Conservation (phyloP, 2,797 vertebrate species). For the Furcifer pardalis region DNA sequence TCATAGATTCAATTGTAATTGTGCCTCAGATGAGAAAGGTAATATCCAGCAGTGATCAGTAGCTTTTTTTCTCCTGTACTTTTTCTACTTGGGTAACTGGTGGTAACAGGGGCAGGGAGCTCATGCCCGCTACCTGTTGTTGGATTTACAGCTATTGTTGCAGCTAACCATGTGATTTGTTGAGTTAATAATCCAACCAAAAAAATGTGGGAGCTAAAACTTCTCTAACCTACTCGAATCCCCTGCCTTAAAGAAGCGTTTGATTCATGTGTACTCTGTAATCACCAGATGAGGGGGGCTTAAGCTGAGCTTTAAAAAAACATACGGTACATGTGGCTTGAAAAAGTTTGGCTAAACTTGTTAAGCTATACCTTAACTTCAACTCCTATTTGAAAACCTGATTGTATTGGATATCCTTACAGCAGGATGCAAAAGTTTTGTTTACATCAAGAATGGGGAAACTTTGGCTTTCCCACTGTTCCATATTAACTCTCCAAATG, state of each 20-base stretch:
- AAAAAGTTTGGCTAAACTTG: neutral
- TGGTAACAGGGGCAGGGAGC: neutral
- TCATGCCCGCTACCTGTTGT: neutral
- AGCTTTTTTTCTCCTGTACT: neutral
- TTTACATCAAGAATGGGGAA: neutral
- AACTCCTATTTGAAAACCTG: neutral
- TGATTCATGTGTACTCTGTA: neutral
- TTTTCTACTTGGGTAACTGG: neutral
- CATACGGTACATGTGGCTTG: no score
- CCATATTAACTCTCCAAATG: neutral
- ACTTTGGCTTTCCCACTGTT: neutral
- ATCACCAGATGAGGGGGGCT: neutral
- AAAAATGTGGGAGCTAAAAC: neutral
- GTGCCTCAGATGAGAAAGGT: neutral
- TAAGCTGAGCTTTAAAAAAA: neutral
- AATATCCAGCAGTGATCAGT: neutral
- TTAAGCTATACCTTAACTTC: neutral
- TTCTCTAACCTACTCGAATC: neutral
- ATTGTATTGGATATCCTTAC: neutral
- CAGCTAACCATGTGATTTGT: neutral
- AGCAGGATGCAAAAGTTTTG: neutral
- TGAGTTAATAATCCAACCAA: neutral
- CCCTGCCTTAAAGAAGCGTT: neutral
- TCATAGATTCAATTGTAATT: neutral
- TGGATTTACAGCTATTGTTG: neutral